These are phyloP conservation scores for Apolygus lucorum DNA, from an alignment of 1,140 invertebrate species.

Conservation along the genomic window DNA sequence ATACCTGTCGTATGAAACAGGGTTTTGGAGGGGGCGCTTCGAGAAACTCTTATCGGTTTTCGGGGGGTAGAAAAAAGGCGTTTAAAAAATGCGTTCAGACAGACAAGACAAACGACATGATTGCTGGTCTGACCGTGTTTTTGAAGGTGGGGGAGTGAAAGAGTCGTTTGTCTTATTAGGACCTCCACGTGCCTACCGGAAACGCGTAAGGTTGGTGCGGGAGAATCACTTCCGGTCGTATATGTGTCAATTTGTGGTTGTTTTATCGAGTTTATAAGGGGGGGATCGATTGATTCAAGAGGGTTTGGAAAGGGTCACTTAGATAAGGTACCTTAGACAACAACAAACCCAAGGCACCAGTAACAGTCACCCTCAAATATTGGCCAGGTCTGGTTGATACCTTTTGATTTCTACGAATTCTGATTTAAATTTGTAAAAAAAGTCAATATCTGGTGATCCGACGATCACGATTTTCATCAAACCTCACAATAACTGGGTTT, in stretches of 20 bases:
- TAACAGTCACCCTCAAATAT: not conserved
- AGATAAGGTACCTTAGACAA: not conserved
- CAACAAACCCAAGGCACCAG: not conserved
- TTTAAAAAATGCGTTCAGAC: not conserved
- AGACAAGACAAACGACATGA: not conserved
- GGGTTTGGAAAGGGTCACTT: too few species aligned
- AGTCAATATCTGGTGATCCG: not conserved
- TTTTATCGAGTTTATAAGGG: not conserved
- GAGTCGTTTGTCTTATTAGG: conserved; percentile 1
- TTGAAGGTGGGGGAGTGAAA: too few species aligned
- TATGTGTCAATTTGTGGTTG: not conserved
- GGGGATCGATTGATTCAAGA: not conserved
- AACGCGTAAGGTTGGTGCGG: not conserved
- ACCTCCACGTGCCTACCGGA: not conserved
- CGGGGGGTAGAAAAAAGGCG: too few species aligned
- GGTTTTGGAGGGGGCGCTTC: too few species aligned
- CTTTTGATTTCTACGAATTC: too few species aligned
- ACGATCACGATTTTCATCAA: too few species aligned
- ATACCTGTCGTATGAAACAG: too few species aligned
- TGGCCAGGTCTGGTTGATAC: too few species aligned
- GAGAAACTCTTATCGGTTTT: too few species aligned
- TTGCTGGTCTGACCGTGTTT: not conserved
- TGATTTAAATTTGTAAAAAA: not conserved
- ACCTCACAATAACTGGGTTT: too few species aligned
- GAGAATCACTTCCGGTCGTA: not conserved